Base-by-base conservation (phyloP, 2,797 vertebrate genomes). In the Helicolenus hilgendorfi region DNA sequence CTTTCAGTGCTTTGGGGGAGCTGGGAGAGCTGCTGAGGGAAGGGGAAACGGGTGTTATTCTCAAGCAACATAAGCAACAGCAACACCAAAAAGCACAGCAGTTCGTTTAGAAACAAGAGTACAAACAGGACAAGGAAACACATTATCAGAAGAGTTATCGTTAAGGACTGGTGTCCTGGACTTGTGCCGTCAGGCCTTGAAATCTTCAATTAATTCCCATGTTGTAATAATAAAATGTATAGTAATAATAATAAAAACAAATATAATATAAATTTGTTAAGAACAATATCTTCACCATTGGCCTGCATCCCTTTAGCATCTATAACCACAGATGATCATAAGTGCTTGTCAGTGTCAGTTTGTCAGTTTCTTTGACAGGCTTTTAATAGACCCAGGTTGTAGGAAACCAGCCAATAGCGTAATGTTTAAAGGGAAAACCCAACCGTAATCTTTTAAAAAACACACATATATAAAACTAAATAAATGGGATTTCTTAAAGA, bases 1-100 rank as follows among this genome's bases (percentile, higher is more conserved):
- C 97, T 97, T 97, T 98, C 97, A 97, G 96, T 97, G 97, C 97
- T 97, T 97, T 98, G 96, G 95, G 97, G 96, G 96, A 97, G 97
- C 97, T 97, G 97, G 96, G 97, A 97, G 96, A 97, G 97, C 97
- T 98, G 97, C 97, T 98, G 97, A 97, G 97, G 97, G 97, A 98
- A 98, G 97, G 97, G 97, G 95, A 98, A 97, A 98, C 91, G 90
- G 93, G 96, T 85, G 96, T 98, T 98, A 98, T 97, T 97, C 95
- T 97, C 94, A 97, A 65, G 94, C 71, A 93, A 87, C 80, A 95
- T 63, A 88, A 89, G 85, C 88, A 91, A 95, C 75, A 97, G 81
- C 84, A 91, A 92, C 80, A 92, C 91, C 91, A 94, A 65, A 55
- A 86, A 91, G 79, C 59, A 89, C 55, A 93, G 41, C 64, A 91